Evolutionary conservation across 2,888 invertebrate species (phyloP), one percentile per base, ranked within the genome.

Genomic region (Lagria hirta): DNA sequence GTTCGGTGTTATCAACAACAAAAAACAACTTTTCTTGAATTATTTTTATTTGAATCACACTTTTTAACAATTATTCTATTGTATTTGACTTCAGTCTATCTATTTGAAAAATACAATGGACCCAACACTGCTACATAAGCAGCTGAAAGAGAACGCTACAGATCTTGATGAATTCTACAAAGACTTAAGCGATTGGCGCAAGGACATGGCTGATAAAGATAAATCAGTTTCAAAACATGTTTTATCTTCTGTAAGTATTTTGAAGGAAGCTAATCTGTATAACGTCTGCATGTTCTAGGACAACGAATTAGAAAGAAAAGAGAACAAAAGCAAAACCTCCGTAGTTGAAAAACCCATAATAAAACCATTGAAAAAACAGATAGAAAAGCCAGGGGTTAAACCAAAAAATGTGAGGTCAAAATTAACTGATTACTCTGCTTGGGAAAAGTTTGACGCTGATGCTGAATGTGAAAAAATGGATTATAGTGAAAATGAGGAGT

Each of bases 401-500:
- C 13, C 14, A 4, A 47, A 41, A 27, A 27, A 34, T 29, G 20
- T 35, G 38, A 33, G 12, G 27, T 42, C 6, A 55, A 51, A 40
- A 35, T 32, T 27, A 48, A 63, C 73, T 36, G 86, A 88, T 70
- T 88, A 88, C 69, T 57, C 73, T 17, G 75, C 83, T 29, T 89
- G 88, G 88, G 86, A 88, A 18, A 83, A 83, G 60, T 88, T 84
- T 77, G 86, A 89, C 78, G 85, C 78, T 3, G 82, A 84, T 11
- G 78, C 80, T 65, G 84, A 83, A 52, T 83, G 83, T 61, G 75
- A 80, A 48, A 77, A 78, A 51, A 53, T 83, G 58, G 82, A 83
- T 53, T 75, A 75, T 64, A 75, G 73, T 55, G 71, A 77, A 32
- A 38, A 48, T 16, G 71, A 72, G 53, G 75, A 64, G 16, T 60